Evolutionary conservation across 2,113 vertebrate genomes (phyloP), one percentile per base, ranked within the genome.

Genomic region (Stegostoma tigrinum): DNA sequence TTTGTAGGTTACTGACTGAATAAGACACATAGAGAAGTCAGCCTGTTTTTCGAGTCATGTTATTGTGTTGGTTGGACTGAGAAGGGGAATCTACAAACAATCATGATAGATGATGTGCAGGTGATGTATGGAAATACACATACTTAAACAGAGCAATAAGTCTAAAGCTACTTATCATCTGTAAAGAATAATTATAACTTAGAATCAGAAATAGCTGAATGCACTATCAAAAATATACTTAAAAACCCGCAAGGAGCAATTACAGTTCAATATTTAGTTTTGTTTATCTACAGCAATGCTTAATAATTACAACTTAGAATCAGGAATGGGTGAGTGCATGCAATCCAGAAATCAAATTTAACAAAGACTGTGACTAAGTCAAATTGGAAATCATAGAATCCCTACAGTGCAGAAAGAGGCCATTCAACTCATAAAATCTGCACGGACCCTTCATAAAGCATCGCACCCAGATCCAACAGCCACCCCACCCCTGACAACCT

Each of bases 311-410:
- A 93, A 34, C 34, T 93, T 64, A 38, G 61, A 64, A 17, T 38
- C 61, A 8, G 34, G 61, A 93, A 93, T 66, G 55, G 34, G 17
- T 90, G 55, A 55, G 52, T 61, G 86, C n/a, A 34, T 34, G 23
- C 55, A 91, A 93, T 93, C n/a, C 19, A 66, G 61, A 66, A 61
- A 93, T 93, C 89, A 93, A 90, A 90, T 61, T 34, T 30, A 64
- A 90, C n/a, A 17, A 90, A 64, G 19, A 64, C 87, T 64, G 52
- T 90, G 87, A 64, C 61, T 5, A 61, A 17, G 0, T 64, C 48
- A 90, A 38, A 66, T 93, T 67, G 38, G 34, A 21, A 24, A 67
- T 38, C 61, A 34, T 75, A 75, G 1, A 75, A 34, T 75, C 30
- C 72, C 34, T 61, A 61, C 55, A 61, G 7, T 61, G 55, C 55